Evolutionary conservation across 2,888 invertebrate genomes (phyloP), one percentile per base, ranked within the genome.

Genomic region (Ormyrus labotus): DNA sequence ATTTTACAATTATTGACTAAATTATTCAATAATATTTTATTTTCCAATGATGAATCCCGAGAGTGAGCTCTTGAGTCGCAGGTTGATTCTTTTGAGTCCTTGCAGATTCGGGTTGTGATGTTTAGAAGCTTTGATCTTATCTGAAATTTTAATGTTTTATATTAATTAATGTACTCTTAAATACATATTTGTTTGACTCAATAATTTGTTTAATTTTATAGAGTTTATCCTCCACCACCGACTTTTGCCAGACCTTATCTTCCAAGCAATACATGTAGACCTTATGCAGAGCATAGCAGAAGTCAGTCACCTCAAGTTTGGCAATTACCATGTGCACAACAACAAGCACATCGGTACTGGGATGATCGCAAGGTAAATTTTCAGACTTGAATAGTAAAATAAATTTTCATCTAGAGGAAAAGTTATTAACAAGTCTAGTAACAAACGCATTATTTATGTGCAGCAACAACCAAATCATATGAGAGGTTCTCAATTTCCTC

Each of bases 91-190:
- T 65, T 79, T 60, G 82, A 84, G 75, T 87, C 88, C 89, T 85
- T 83, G 86, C 81, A 73, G 87, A 89, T 87, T 89, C 85, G 87
- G 83, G 87, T 85, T 73, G 83, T 89, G 89, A 89, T 11, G 5
- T 34, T 75, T 65, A 69, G 80, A 84, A 87, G 83, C 86, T 89
- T 89, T 89, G 89, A 89, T 89, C 89, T 89, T 89, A 89, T 89
- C 89, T 89, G 89, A 89, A 63, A 63, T 55, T 74, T 55, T 78
- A 61, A 67, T 51, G 34, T 8, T n/a, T 53, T 57, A 65, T 65
- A 65, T 45, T 0, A 57, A 58, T 34, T 53, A 58, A 3, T 13
- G 34, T 48, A 13, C 0, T 61, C 34, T 53, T 68, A 34, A 68
- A 34, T 13, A 34, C 45, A 13, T 51, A 65, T 34, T 68, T 68